Percentiles rank a stretch among this genome's conserved stretches.
These are phyloP conservation scores for Threskiornis aethiopicus DNA, from an alignment of 2,797 vertebrate genomes.

Conservation along the genomic window DNA sequence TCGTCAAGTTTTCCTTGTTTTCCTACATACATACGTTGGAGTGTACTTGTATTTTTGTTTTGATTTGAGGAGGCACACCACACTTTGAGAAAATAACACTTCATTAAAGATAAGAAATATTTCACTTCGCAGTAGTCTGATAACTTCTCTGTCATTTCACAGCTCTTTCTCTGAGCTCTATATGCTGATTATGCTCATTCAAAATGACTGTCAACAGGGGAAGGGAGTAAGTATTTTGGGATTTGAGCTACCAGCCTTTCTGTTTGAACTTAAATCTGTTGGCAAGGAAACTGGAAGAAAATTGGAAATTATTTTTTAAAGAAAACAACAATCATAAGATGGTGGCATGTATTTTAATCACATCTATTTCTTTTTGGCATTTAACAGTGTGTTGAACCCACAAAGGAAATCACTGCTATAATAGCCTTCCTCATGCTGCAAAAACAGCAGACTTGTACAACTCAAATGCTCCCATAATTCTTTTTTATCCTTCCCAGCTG, in stretches of 20 bases:
- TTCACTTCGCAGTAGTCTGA: neutral
- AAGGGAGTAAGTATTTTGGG: neutral
- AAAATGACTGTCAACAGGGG: neutral
- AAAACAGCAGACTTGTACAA: neutral
- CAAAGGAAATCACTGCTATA: neutral
- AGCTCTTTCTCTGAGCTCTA: neutral
- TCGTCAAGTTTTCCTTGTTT: neutral
- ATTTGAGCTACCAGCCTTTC: neutral
- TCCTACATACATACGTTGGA: neutral
- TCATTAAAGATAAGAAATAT: slow-evolving; percentile 10
- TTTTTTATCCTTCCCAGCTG: neutral
- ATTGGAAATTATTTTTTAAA: neutral
- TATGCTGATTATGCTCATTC: neutral
- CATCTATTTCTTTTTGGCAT: neutral
- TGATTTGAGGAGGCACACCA: neutral
- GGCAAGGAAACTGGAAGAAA: neutral
- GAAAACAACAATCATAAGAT: neutral
- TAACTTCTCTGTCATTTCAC: neutral
- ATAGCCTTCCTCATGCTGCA: neutral
- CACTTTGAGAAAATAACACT: neutral
- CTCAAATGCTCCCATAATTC: neutral
- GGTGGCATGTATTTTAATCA: neutral
- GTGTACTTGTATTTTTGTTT: neutral
- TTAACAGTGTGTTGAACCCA: neutral
- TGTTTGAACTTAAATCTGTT: neutral